Evolutionary conservation across 2,113 vertebrate species (phyloP), one percentile per base, ranked within the genome.

Genomic region (Pipa parva): DNA sequence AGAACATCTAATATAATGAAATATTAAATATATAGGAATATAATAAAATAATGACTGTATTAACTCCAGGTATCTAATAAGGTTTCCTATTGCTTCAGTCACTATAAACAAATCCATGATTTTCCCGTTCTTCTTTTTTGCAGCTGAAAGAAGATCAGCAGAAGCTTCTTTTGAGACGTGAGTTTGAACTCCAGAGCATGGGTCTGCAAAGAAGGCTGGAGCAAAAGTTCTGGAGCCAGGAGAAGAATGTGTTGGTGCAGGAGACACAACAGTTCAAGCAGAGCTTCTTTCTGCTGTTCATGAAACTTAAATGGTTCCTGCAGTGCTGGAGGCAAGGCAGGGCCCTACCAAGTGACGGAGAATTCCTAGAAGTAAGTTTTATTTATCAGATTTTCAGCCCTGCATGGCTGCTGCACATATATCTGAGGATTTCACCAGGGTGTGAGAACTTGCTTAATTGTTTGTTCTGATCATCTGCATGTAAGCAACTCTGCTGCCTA

Each of bases 281-380:
- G 77, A 92, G 89, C 65, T 90, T 98, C 68, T 75, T 97, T 36
- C 83, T 97, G 73, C 92, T 97, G 79, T 97, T 93, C 82, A 93
- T 97, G 85, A 98, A 97, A 71, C 90, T 99, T n/a, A 91, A 93
- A 75, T 97, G 95, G 91, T 95, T 98, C 80, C 92, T 99, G 79
- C 97, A 96, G 75, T 85, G 90, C 65, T 99, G 97, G 96, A 85
- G 93, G 62, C 87, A 94, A 75, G 92, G 95, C 79, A 92, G 92
- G 80, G 80, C 89, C 72, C 83, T 95, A 77, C 92, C 93, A 75
- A 85, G 71, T 0, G 90, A 95, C 51, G 88, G 87, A 66, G 92
- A 93, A 74, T 88, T 98, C 52, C 74, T 99, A 59, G 94, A 99
- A 93, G 95, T 96, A 89, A 1, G 24, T 27, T 26, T 28, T 9